Base-by-base conservation (phyloP, 1,140 invertebrate genomes). In the Drosophila gunungcola region DNA sequence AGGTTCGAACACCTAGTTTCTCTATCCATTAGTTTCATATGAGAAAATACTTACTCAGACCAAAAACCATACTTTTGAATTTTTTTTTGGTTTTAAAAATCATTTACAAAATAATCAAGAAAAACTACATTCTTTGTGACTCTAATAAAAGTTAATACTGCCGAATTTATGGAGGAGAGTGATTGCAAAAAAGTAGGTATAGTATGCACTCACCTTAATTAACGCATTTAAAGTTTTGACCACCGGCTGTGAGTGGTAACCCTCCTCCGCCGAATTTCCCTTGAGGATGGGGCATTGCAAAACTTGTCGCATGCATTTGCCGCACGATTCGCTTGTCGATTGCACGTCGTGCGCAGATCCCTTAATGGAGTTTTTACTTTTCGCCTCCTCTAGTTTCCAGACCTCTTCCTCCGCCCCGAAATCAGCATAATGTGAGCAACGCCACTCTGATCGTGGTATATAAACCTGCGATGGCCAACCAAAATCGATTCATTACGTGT, bases 241-340 rank as follows among this genome's bases (percentile, higher is more conserved):
- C 29, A 52, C 11, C 21, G 29, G n/a, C 39, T 43, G 38, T 34
- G 42, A 21, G 55, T 21, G 13, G 32, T 54, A 25, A 25, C 11
- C 16, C 27, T 13, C 13, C 36, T 5, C 27, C 36, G 5, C 27
- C 36, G 5, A 10, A 13, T 39, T 67, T 41, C 36, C 27, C 42
- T 48, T n/a, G 43, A 32, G 6, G 38, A 61, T 70, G 60, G 60
- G 39, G 43, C 25, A 85, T 88, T 86, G 78, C 83, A 80, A 85
- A 85, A 85, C 83, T 67, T 74, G 82, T 65, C 70, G 75, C 83
- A 69, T 82, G 83, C 83, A 88, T 88, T 88, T 78, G 79, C 62
- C 60, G 79, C 83, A 86, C 83, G 83, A 86, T 82, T 83, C 43
- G 74, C 83, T 86, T 88, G 83, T 88, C 72, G 74, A 79, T 79